Evolutionary conservation across 2,888 invertebrate genomes (phyloP).

Genomic region (Polyommatus icarus): DNA sequence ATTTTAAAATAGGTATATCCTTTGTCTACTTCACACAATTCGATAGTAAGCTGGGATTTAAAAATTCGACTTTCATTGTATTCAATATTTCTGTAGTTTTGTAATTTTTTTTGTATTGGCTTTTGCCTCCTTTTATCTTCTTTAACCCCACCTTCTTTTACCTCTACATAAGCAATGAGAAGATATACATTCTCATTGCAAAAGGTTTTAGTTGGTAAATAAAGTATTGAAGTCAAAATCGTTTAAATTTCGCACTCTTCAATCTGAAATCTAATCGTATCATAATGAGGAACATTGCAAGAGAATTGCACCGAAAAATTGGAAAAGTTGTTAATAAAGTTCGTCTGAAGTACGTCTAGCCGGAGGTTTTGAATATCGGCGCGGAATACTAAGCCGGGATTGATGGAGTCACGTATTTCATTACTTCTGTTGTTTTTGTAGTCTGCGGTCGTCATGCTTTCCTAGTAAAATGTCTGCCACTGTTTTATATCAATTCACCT

Average conservation of each 20-base stretch:
- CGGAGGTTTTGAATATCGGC: conserved; percentile 17
- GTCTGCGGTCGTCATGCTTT: not conserved
- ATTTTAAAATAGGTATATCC: not conserved
- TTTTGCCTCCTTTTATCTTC: no score
- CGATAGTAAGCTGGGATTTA: not conserved
- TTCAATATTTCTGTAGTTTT: no score
- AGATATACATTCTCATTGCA: no score
- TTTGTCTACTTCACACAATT: not conserved
- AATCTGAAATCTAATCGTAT: not conserved
- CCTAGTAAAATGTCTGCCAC: not conserved
- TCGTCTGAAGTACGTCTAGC: conserved; percentile 9
- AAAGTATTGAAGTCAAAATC: not conserved
- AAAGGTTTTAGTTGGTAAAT: not conserved
- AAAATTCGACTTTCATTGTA: no score
- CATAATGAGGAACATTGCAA: not conserved
- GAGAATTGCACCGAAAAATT: conserved; percentile 7
- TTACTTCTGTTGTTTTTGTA: conserved; percentile 27
- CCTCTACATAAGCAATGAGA: no score
- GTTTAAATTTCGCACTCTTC: not conserved
- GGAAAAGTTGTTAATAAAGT: conserved; percentile 5
- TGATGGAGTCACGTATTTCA: conserved; percentile 22
- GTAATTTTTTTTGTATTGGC: no score
- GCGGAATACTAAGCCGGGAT: conserved; percentile 19
- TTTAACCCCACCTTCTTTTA: no score
- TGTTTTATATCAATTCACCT: not conserved